Percentiles rank a stretch among this genome's conserved stretches.
phyloP scores from a whole-genome alignment of 1,140 invertebrate species.

The Bombus soroeensis region DNA sequence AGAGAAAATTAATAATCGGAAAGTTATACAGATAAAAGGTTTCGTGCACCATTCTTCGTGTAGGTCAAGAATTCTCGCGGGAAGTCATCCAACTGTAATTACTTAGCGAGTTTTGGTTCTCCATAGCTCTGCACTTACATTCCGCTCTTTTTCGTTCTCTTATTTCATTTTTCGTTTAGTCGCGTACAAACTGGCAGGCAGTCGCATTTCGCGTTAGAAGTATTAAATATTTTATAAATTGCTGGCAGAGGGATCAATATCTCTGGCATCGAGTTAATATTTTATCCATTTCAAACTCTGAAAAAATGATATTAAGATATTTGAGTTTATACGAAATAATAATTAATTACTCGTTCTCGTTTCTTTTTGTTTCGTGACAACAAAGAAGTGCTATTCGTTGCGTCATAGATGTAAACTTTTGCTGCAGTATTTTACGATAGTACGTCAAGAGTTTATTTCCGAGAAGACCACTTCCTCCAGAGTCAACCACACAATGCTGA shows the following conservation, averaged over 20 bases:
- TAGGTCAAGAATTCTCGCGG: conserved; percentile 44
- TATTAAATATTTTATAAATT: not conserved
- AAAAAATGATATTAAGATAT: too few species aligned
- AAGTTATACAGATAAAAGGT: not conserved
- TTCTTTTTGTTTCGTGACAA: not conserved
- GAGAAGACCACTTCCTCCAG: not conserved
- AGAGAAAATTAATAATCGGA: not conserved
- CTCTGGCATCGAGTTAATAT: too few species aligned
- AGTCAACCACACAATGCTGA: not conserved
- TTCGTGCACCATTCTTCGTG: not conserved
- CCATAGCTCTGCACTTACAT: not conserved
- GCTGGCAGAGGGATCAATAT: too few species aligned
- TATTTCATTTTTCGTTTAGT: not conserved
- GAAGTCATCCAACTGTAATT: conserved; percentile 53
- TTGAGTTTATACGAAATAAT: not conserved
- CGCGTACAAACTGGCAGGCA: not conserved
- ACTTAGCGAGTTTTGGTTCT: conserved; percentile 43
- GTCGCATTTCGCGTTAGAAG: not conserved
- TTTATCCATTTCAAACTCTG: too few species aligned
- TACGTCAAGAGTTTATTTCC: not conserved
- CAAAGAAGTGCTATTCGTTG: not conserved
- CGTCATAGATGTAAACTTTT: not conserved
- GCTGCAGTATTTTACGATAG: not conserved
- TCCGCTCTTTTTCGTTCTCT: not conserved
- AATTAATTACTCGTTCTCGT: not conserved